phyloP scores from a whole-genome alignment of 2,113 vertebrate species.

The Equus quagga region DNA sequence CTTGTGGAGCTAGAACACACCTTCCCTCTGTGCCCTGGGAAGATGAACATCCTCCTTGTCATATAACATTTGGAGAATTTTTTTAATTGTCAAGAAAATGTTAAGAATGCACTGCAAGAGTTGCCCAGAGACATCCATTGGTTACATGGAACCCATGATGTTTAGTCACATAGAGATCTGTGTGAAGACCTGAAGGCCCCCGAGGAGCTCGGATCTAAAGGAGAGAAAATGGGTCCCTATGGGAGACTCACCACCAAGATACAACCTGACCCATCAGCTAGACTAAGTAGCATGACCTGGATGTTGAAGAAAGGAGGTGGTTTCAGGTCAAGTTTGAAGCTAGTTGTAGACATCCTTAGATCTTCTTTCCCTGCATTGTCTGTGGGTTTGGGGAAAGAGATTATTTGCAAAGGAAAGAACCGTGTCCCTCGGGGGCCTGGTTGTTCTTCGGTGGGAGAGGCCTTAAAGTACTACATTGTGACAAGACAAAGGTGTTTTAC shows the following conservation, averaged over 20 bases:
- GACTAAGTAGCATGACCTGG: neutral
- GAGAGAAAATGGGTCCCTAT: neutral
- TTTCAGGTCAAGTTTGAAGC: neutral
- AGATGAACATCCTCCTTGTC: neutral
- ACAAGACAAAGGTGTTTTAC: neutral
- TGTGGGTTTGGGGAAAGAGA: neutral
- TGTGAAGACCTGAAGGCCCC: neutral
- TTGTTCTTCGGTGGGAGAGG: neutral
- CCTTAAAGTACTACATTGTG: neutral
- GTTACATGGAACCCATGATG: neutral
- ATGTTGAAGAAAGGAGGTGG: neutral
- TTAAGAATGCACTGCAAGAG: neutral
- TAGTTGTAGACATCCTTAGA: neutral
- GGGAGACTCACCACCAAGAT: neutral
- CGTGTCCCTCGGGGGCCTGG: neutral
- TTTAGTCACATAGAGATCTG: neutral
- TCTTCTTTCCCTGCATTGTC: neutral
- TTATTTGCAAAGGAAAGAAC: neutral
- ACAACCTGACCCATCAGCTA: neutral
- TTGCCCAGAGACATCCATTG: neutral
- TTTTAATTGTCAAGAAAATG: neutral
- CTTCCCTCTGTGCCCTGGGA: neutral
- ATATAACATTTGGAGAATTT: neutral
- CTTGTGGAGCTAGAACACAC: neutral
- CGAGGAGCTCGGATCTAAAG: neutral